Percentiles rank a stretch among this genome's conserved stretches.
phyloP scores from a whole-genome alignment of 1,140 invertebrate species.

The Trichonephila clavata region DNA sequence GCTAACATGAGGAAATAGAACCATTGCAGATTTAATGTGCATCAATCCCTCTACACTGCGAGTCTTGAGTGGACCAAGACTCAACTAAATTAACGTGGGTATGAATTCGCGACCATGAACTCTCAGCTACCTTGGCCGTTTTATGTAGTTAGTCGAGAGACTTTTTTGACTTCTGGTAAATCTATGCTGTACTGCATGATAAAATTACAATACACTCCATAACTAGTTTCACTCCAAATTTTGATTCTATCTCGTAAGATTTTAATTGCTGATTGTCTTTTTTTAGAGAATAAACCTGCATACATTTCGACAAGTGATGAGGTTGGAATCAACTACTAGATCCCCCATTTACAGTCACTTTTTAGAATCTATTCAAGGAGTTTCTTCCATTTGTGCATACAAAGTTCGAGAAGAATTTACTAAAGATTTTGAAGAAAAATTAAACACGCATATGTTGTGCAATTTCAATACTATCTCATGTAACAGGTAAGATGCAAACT shows the following conservation, averaged over 20 bases:
- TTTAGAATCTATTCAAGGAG: conserved; percentile 81
- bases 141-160: no score
- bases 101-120: no score
- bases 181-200: no score
- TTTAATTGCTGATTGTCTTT: neutral
- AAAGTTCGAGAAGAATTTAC: conserved; percentile 79
- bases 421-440: conserved; percentile 80
- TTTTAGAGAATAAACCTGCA: conserved; percentile 82
- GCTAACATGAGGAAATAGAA: no score
- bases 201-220: no score
- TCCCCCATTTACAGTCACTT: conserved; percentile 84
- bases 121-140: no score
- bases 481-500: conserved; percentile 1
- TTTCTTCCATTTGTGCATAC: conserved; percentile 81
- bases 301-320: conserved; percentile 83
- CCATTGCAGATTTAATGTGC: no score
- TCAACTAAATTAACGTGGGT: no score
- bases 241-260: neutral
- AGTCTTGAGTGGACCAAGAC: no score
- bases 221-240: neutral
- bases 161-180: no score
- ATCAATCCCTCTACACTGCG: no score
- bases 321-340: conserved; percentile 82
- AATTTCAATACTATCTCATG: neutral
- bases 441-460: conserved; percentile 80